Conservation (phyloP, 2,797 vertebrate species). For the Periophthalmus magnuspinnatus region DNA sequence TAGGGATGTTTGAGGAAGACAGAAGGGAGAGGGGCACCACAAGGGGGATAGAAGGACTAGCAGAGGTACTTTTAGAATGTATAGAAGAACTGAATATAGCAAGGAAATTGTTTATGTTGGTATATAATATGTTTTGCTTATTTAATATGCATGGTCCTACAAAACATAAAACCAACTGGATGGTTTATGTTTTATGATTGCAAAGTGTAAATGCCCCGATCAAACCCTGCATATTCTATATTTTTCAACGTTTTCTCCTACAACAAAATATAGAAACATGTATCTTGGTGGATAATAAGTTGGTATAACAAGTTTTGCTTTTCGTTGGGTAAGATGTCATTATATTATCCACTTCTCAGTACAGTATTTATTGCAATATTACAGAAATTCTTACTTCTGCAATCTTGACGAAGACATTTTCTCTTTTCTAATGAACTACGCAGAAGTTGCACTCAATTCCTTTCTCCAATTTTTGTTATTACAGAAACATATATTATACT, state of each 20-base stretch:
- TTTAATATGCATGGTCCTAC: neutral
- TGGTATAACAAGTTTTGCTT: no score
- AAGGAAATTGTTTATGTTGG: neutral
- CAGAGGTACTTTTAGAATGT: slow-evolving; percentile 27
- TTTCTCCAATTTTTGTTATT: neutral
- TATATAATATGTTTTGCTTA: neutral
- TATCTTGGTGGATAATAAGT: no score
- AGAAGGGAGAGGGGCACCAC: slow-evolving; percentile 52
- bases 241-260: no score
- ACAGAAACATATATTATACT: neutral
- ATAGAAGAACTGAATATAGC: no score
- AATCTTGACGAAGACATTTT: neutral
- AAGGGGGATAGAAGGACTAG: slow-evolving; percentile 16
- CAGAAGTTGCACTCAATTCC: neutral
- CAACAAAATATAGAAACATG: no score
- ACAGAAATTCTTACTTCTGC: neutral
- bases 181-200: neutral
- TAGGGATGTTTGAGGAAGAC: slow-evolving; percentile 74
- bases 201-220: no score
- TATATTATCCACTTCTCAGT: neutral
- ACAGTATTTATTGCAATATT: neutral
- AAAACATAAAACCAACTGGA: neutral
- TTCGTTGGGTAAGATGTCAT: no score
- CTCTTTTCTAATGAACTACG: neutral
- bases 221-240: no score